Base-by-base conservation (phyloP, 2,888 invertebrate species). In the Sericinus montela region DNA sequence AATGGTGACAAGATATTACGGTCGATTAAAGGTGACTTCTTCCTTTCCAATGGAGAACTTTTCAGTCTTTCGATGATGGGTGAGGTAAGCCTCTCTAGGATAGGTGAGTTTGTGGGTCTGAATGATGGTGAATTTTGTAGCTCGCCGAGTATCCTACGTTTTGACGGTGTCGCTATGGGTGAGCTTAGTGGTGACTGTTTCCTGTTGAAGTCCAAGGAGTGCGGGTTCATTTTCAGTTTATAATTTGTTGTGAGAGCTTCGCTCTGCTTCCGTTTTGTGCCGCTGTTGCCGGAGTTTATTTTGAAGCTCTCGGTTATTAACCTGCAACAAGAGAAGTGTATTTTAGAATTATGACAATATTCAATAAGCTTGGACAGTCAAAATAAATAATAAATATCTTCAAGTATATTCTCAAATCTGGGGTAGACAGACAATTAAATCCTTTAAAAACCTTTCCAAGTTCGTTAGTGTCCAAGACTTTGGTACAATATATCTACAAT, bases 241-340 rank as follows among this genome's bases (percentile, higher is more conserved):
- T 67, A 88, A 61, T 81, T 85, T 45, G 61, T 61, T 8, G 75
- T 57, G 16, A 69, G 9, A 0, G 89, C 76, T 3, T 84, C 82
- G 8, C 81, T 80, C 32, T 82, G 80, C 54, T 87, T 84, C 3
- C 83, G 60, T 58, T 87, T 83, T 0, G 80, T 79, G 19, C 77
- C 82, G 55, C 77, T 84, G 67, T 75, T 86, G 10, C 84, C 89
- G 0, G 90, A 89, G 69, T 90, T 89, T 16, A 90, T 85, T 52
- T 73, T 83, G 77, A 91, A 90, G 62, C 73, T 89, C 39, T 90
- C 90, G 0, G 90, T 88, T 55, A 90, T 89, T 53, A 90, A 69
- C 58, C 91, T 91, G 86, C 1, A 83, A 65, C 37, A 52, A 55
- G 3, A 13, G 38, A 28, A 13, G 1, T 4, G 15, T 3, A 8